Conservation (phyloP, 2,888 invertebrate species). For the Agrochola circellaris region DNA sequence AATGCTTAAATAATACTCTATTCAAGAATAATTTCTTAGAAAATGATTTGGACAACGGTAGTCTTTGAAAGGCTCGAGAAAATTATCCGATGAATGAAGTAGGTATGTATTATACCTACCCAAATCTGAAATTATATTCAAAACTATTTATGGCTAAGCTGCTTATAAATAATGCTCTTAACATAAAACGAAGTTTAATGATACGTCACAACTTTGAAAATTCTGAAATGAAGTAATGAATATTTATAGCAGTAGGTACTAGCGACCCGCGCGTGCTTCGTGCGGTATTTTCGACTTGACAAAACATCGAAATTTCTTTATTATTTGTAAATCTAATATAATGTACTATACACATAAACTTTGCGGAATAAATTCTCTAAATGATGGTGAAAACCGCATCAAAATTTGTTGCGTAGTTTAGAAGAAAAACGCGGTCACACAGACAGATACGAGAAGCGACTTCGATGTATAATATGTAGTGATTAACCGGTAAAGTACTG, state of each 20-base stretch:
- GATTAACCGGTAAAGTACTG: too few species aligned
- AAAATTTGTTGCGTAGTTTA: background rate
- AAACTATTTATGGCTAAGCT: conserved; percentile 48
- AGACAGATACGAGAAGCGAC: background rate
- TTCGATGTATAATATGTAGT: background rate
- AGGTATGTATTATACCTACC: conserved; percentile 12
- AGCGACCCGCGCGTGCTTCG: too few species aligned
- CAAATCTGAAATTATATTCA: conserved; percentile 32
- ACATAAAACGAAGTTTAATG: conserved; percentile 45
- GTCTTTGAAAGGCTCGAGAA: conserved; percentile 19
- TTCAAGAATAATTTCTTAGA: conserved; percentile 18
- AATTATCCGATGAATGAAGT: conserved; percentile 18
- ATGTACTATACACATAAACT: background rate
- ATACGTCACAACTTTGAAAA: conserved; percentile 42
- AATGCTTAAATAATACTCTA: conserved; percentile 15
- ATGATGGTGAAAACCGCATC: background rate
- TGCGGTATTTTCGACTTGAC: background rate
- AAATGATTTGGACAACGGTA: conserved; percentile 1
- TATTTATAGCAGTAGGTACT: conserved; percentile 21
- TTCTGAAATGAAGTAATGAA: conserved; percentile 35
- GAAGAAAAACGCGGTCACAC: background rate
- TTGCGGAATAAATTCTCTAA: background rate
- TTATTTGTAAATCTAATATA: background rate
- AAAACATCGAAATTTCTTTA: background rate
- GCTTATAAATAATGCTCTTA: conserved; percentile 36